A percentile compares a stretch with the other conserved stretches of the same genome.
phyloP scores from a whole-genome alignment of 2,113 vertebrate species.

The Thamnaconus septentrionalis region DNA sequence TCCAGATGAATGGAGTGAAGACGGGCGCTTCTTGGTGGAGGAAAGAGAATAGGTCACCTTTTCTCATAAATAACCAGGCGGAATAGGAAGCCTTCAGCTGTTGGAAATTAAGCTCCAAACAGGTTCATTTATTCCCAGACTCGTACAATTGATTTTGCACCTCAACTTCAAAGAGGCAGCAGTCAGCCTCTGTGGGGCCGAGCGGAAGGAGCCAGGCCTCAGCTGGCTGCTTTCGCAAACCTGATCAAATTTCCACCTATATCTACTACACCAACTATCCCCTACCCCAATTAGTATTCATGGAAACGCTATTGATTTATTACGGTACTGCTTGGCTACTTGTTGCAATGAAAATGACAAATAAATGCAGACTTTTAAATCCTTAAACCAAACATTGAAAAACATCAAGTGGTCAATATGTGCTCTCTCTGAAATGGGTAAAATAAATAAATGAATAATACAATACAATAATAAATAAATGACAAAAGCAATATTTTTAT shows the following conservation, averaged over 20 bases:
- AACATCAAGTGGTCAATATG: too few species aligned
- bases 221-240: conserved; percentile 45
- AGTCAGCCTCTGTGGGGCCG: conserved; percentile 41
- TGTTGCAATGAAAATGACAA: conserved; percentile 50
- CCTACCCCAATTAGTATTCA: conserved; percentile 71
- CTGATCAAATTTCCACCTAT: conserved; percentile 61
- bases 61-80: conserved; percentile 54
- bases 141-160: conserved; percentile 75
- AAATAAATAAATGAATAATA: too few species aligned
- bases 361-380: conserved; percentile 34
- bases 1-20: not conserved
- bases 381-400: not conserved
- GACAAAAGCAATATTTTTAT: too few species aligned
- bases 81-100: conserved; percentile 44
- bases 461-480: too few species aligned
- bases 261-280: conserved; percentile 33
- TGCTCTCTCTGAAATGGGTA: too few species aligned
- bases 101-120: conserved; percentile 70
- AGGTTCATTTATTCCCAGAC: conserved; percentile 72
- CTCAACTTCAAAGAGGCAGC: conserved; percentile 68
- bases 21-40: conserved; percentile 10
- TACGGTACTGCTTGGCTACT: conserved; percentile 40
- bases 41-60: conserved; percentile 37
- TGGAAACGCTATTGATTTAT: conserved; percentile 65
- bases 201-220: conserved; percentile 36